Evolutionary conservation across 2,113 vertebrate genomes (phyloP), one percentile per base, ranked within the genome.

Genomic region (Paracanthobrama guichenoti): DNA sequence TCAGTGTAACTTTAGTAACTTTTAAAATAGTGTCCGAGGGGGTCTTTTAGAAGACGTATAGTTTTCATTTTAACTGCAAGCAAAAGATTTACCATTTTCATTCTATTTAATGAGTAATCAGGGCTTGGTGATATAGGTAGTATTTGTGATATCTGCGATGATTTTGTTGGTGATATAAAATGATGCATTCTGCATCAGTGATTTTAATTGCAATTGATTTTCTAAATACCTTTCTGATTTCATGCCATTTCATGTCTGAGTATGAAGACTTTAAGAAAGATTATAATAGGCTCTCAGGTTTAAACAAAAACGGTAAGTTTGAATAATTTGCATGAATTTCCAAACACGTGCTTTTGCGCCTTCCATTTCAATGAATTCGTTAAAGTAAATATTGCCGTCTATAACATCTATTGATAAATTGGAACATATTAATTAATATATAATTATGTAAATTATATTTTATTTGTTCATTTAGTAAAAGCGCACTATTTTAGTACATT

Each of bases 11-110:
- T 48, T 46, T 18, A 12, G n/a, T 10, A 28, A 20, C n/a, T 79
- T 60, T 79, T 26, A 42, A 79, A 64, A 79, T 44, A 0, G 39
- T 20, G n/a, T 12, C 14, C 13, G 8, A 12, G 1, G 39, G 26
- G 31, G 31, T 22, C 31, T 59, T 39, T 59, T 39, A 59, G 3
- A 79, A 13, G n/a, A 10, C 3, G 7, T 5, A 44, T 3, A 62
- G 35, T 18, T 44, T 79, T 79, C 22, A 72, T 46, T 24, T 46
- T n/a, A 79, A 79, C 16, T 26, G n/a, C 35, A 79, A 79, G 77
- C 13, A 28, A 62, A 79, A 28, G n/a, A 18, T 44, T 44, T 62
- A 39, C 75, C 59, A 16, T 50, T 35, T 59, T 78, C 35, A 46
- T 20, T 39, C 26, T 1, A 79, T 62, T 44, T 24, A 9, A 60